Evolutionary conservation across 2,113 vertebrate genomes (phyloP).

Genomic region (Donacobius atricapilla): DNA sequence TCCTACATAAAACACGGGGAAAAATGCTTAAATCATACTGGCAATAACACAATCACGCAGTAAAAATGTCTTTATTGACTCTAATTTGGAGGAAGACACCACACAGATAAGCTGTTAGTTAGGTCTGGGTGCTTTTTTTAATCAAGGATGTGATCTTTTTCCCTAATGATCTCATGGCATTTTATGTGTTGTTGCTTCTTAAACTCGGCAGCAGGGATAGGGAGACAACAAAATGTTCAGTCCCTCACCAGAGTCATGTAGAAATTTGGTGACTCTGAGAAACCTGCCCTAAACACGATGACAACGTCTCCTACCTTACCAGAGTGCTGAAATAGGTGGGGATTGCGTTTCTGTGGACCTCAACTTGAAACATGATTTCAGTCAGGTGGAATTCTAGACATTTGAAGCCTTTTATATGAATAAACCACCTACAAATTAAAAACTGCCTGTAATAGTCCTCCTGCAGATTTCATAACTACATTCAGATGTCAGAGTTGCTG

Average conservation of each 20-base stretch:
- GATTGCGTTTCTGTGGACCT: neutral
- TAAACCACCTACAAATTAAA: slow-evolving; percentile 5
- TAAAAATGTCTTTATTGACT: neutral
- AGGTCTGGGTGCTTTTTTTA: neutral
- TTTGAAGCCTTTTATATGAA: neutral
- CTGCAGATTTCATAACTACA: neutral
- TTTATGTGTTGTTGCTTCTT: neutral
- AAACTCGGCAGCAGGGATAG: neutral
- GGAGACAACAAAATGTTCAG: neutral
- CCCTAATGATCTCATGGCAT: neutral
- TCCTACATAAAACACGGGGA: neutral
- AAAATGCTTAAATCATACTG: neutral
- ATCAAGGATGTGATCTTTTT: neutral
- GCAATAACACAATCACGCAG: neutral
- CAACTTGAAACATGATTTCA: neutral
- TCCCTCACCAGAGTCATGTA: neutral
- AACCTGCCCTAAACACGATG: neutral
- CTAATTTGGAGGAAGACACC: neutral
- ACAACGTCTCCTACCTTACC: neutral
- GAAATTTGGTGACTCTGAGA: neutral
- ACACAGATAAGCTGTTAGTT: neutral
- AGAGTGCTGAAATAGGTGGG: neutral
- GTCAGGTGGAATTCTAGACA: neutral
- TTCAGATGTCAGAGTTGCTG: neutral
- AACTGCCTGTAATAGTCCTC: neutral